Percentiles rank a stretch among this genome's conserved stretches.
Conservation (phyloP, 2,888 invertebrate species). For the Alviniconcha strummeri region DNA sequence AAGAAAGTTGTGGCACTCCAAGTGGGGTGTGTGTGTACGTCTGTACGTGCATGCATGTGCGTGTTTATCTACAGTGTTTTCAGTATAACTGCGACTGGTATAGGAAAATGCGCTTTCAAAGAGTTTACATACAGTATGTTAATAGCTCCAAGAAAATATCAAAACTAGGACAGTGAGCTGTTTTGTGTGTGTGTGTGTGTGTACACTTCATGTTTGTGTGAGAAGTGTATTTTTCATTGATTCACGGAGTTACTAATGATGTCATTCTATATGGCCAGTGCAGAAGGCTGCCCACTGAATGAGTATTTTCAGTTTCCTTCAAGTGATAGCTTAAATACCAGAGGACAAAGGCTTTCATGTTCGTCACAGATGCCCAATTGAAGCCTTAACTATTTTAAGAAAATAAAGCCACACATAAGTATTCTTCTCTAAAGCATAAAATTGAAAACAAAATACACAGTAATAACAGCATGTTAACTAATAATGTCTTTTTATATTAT, state of each 20-base stretch:
- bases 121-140: neutral
- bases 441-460: too few relatives aligned
- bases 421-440: too few relatives aligned
- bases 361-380: too few relatives aligned
- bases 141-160: too few relatives aligned
- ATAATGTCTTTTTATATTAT: too few relatives aligned
- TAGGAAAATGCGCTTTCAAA: neutral
- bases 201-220: neutral
- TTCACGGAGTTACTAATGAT: neutral
- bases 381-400: too few relatives aligned
- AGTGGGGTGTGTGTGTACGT: neutral
- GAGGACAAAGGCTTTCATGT: too few relatives aligned
- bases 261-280: slow-evolving; percentile 11
- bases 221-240: neutral
- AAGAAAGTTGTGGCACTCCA: too few relatives aligned
- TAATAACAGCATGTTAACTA: too few relatives aligned
- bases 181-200: neutral
- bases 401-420: too few relatives aligned
- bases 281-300: neutral
- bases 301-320: slow-evolving; percentile 30
- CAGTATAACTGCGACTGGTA: neutral
- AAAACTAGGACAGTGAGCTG: too few relatives aligned
- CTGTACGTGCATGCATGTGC: neutral
- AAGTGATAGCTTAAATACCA: neutral
- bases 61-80: neutral